Conservation (phyloP, 2,113 vertebrate genomes). For the Ictalurus furcatus region DNA sequence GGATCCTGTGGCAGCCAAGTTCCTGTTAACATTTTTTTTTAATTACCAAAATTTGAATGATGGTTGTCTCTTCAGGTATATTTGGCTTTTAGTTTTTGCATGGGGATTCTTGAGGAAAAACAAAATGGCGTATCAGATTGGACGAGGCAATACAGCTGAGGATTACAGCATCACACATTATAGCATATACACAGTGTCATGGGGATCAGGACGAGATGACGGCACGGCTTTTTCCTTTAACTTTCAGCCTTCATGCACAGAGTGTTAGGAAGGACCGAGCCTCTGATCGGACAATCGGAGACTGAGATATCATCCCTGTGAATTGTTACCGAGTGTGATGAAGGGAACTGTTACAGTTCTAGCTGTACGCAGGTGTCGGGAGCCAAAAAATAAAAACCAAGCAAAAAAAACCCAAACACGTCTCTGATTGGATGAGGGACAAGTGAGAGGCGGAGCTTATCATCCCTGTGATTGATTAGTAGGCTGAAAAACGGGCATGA, state of each 20-base stretch:
- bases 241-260: background rate
- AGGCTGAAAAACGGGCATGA: constrained; percentile 39
- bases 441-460: constrained; percentile 47
- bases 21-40: background rate
- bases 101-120: background rate
- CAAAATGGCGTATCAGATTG: background rate
- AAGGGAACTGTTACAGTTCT: background rate
- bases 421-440: constrained; percentile 34
- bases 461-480: constrained; percentile 35
- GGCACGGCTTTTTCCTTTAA: background rate
- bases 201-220: background rate
- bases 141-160: background rate
- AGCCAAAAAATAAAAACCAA: background rate
- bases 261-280: background rate
- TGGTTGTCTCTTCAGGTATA: too few species aligned
- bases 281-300: background rate
- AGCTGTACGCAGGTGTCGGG: too few species aligned
- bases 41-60: background rate
- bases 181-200: background rate
- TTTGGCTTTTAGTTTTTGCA: background rate
- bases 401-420: background rate
- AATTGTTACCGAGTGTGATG: too few species aligned
- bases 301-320: background rate
- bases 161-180: background rate
- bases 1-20: background rate